Evolutionary conservation across 2,797 vertebrate genomes (phyloP).

Genomic region (Crocodylus rhombifer): DNA sequence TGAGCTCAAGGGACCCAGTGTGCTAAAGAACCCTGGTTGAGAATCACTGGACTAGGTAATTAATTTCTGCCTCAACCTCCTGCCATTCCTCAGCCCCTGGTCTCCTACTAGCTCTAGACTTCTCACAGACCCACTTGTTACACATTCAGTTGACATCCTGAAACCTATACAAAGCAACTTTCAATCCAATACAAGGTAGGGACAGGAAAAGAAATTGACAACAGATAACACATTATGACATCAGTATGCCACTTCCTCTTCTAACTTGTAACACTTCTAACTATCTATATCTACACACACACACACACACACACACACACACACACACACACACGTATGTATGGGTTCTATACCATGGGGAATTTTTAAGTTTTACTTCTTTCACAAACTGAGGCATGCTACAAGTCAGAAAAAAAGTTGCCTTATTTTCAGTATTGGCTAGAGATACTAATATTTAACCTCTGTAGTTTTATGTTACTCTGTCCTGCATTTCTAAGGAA

Average conservation of each 20-base stretch:
- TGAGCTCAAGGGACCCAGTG: too few relatives aligned
- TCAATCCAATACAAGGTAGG: fast-evolving
- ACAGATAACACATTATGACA: fast-evolving
- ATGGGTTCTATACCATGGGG: background rate
- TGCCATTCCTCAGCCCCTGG: too few relatives aligned
- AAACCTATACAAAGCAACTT: background rate
- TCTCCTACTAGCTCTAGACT: background rate
- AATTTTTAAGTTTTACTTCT: background rate
- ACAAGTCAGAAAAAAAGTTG: background rate
- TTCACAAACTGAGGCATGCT: background rate
- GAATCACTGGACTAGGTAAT: too few relatives aligned
- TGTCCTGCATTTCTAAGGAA: constrained; percentile 1
- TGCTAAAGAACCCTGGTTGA: too few relatives aligned
- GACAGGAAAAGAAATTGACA: background rate
- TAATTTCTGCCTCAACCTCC: too few relatives aligned
- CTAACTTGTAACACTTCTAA: background rate
- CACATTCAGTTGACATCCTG: too few relatives aligned
- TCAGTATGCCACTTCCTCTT: background rate
- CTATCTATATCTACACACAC: background rate
- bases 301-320: too few relatives aligned
- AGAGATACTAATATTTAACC: background rate
- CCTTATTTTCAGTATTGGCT: background rate
- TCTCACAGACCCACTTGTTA: background rate
- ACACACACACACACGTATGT: background rate
- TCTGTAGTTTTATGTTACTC: background rate